Evolutionary conservation across 2,888 invertebrate species (phyloP).

Genomic region (Megastigmus dorsalis): DNA sequence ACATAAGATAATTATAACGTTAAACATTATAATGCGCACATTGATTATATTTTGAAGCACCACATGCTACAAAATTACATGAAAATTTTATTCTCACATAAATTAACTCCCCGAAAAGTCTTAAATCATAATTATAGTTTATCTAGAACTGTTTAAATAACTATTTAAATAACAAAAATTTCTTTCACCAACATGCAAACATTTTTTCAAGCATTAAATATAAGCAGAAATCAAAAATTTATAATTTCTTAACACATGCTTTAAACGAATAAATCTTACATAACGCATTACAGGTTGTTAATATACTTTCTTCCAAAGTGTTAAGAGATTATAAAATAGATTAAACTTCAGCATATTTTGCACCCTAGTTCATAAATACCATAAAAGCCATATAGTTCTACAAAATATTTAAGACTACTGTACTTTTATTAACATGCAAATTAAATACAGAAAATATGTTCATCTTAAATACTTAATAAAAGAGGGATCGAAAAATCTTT

Average conservation of each 20-base stretch:
- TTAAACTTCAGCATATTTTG: conserved; percentile 7
- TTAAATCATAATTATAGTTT: too few species aligned
- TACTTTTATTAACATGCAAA: conserved; percentile 29
- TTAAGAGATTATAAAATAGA: conserved; percentile 4
- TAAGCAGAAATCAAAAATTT: conserved; percentile 23
- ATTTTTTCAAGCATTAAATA: conserved; percentile 13
- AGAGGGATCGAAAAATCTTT: neutral
- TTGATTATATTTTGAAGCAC: conserved; percentile 35
- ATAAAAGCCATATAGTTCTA: conserved; percentile 29
- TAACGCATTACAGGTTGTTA: too few species aligned
- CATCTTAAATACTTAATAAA: neutral
- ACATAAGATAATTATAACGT: too few species aligned
- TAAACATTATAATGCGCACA: conserved; percentile 64
- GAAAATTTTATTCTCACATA: neutral
- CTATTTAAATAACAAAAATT: conserved; percentile 27
- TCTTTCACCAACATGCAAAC: conserved; percentile 62
- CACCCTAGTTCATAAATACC: neutral
- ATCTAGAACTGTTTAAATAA: neutral
- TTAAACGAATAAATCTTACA: neutral
- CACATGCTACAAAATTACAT: conserved; percentile 22
- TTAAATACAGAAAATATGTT: conserved; percentile 4
- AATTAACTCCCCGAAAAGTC: conserved; percentile 5
- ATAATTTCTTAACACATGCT: conserved; percentile 13
- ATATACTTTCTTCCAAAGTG: neutral
- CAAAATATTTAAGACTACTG: conserved; percentile 12